Evolutionary conservation across 2,797 vertebrate species (phyloP).

Genomic region (Coreius guichenoti): DNA sequence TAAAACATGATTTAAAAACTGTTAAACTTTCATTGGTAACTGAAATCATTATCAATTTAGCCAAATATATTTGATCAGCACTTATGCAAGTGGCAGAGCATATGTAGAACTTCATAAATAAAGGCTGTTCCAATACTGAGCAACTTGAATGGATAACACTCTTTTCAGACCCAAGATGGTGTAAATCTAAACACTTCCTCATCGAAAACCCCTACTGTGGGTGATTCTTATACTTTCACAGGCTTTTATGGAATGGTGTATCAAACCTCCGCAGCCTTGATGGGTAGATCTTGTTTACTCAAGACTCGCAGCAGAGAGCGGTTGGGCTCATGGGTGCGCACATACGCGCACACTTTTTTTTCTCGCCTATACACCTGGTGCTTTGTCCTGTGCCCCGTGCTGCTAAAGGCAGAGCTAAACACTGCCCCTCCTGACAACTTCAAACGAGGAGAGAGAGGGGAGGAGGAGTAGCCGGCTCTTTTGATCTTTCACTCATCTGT

Average conservation of each 20-base stretch:
- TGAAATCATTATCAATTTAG: background rate
- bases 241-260: background rate
- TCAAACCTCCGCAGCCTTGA: conserved; percentile 19
- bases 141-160: background rate
- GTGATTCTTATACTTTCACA: conserved; percentile 31
- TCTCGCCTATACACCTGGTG: conserved; percentile 67
- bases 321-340: background rate
- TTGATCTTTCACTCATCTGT: conserved; percentile 48
- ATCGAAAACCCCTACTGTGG: conserved; percentile 9
- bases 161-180: background rate
- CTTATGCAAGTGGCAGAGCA: background rate
- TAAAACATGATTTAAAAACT: background rate
- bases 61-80: background rate
- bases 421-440: conserved; percentile 69
- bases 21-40: background rate
- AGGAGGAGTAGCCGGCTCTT: conserved; percentile 54
- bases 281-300: conserved; percentile 39
- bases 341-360: conserved; percentile 32
- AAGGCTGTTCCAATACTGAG: background rate
- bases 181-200: conserved; percentile 22
- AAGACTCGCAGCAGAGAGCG: conserved; percentile 23
- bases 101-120: background rate
- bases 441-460: conserved; percentile 66
- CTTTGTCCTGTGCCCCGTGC: conserved; percentile 67
- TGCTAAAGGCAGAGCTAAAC: conserved; percentile 58